phyloP scores from a whole-genome alignment of 2,888 invertebrate genomes.

The Allygus modestus region DNA sequence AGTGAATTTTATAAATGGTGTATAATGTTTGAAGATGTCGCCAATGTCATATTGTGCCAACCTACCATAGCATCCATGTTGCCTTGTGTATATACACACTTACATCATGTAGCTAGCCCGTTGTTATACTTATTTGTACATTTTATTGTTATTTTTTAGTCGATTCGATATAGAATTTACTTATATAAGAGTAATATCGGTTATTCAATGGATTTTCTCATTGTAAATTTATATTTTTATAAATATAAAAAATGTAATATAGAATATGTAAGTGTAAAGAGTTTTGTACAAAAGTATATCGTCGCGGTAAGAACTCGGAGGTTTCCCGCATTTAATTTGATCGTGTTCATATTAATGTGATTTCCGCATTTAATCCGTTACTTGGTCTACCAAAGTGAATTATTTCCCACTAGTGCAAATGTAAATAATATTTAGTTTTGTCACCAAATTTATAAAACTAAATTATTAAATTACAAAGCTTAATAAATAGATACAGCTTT shows the following conservation, averaged over 20 bases:
- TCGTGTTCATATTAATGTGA: conserved; percentile 46
- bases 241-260: conserved; percentile 57
- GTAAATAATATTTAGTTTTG: neutral
- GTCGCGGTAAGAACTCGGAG: neutral
- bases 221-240: conserved; percentile 60
- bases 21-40: neutral
- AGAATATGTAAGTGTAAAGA: conserved; percentile 14
- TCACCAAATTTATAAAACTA: no score
- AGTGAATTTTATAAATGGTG: conserved; percentile 7
- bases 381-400: conserved; percentile 40
- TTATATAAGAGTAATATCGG: conserved; percentile 44
- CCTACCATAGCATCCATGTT: conserved; percentile 51
- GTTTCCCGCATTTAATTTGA: conserved; percentile 41
- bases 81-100: conserved; percentile 55
- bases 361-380: conserved; percentile 50
- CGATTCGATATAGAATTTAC: conserved; percentile 47
- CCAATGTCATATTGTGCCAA: conserved; percentile 40
- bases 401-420: conserved; percentile 19
- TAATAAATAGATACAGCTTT: no score
- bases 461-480: no score
- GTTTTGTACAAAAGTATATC: conserved; percentile 44
- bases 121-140: conserved; percentile 55
- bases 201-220: conserved; percentile 54
- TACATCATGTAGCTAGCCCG: conserved; percentile 51
- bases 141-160: conserved; percentile 58